Evolutionary conservation across 2,797 vertebrate species (phyloP), one percentile per base, ranked within the genome.

Genomic region (Buphagus erythrorhynchus): DNA sequence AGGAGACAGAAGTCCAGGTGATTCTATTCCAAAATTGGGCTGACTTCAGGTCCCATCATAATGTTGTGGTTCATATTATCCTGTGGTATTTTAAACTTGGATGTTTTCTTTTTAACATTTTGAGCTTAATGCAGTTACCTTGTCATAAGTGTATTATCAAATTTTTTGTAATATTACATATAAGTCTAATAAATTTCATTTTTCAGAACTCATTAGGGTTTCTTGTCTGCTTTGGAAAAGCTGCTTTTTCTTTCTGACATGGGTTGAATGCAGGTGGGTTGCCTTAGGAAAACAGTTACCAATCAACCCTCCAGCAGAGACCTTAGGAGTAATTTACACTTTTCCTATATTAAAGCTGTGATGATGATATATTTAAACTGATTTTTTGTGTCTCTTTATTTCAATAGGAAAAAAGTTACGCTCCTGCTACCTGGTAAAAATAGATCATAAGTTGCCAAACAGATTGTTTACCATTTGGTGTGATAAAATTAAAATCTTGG

Each of bases 401-500:
- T 92, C 87, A 86, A 21, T 65, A 63, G 81, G 45, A 74, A 57
- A 45, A 45, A 91, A 77, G 61, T 90, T 95, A 11, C 2, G 3
- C 57, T 95, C 42, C 7, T 77, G 72, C 72, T 93, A 95, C 94
- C 89, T 94, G 78, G 65, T 95, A 97, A 95, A 95, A 96, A 97
- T 97, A 96, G 83, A 92, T 66, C 12, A 26, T 26, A 71, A 90
- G 38, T 89, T 95, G 59, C 87, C 75, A 96, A 95, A 94, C 96
- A 97, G 96, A 95, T 95, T 96, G 93, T 96, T 96, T 97, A 94
- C 95, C 96, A 95, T 95, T 95, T 97, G 96, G 93, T 77, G 25
- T 83, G 96, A 90, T 82, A 90, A 96, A 97, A 95, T 95, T 95
- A 89, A 94, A 79, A 58, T 63, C 61, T 42, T 92, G 59, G 84